Conservation (phyloP, 2,888 invertebrate species). For the Hylaea fasciaria region DNA sequence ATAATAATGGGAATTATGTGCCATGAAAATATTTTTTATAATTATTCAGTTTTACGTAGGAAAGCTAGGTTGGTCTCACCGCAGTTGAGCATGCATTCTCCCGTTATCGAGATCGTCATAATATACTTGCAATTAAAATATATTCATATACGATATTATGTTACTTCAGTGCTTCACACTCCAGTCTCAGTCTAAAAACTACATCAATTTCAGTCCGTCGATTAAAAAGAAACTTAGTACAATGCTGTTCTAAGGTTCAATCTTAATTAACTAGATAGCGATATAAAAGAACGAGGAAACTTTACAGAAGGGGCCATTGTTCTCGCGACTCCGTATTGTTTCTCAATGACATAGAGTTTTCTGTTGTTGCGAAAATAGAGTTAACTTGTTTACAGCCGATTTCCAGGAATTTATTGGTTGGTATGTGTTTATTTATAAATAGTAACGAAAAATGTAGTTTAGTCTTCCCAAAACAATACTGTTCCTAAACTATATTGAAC, state of each 20-base stretch:
- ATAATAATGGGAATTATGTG: too few species aligned
- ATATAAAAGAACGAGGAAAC: slow-evolving; percentile 31
- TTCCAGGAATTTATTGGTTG: too few species aligned
- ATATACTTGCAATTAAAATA: too few species aligned
- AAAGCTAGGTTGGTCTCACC: too few species aligned
- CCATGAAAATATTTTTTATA: too few species aligned
- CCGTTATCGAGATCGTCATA: too few species aligned
- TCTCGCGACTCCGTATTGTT: slow-evolving; percentile 35
- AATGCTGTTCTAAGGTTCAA: slow-evolving; percentile 30
- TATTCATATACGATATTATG: too few species aligned
- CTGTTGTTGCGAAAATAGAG: slow-evolving; percentile 5
- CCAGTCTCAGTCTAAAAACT: neutral
- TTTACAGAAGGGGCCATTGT: slow-evolving; percentile 32
- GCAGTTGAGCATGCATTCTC: too few species aligned
- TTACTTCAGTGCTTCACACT: too few species aligned
- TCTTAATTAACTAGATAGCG: slow-evolving; percentile 40
- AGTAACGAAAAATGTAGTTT: neutral
- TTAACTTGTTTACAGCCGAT: slow-evolving; percentile 1
- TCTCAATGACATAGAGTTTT: slow-evolving; percentile 30
- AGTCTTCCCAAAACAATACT: neutral
- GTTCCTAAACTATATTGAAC: too few species aligned
- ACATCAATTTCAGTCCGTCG: slow-evolving; percentile 14
- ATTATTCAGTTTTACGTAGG: too few species aligned
- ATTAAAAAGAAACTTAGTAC: slow-evolving; percentile 35
- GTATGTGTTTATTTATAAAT: too few species aligned